A percentile compares a stretch with the other conserved stretches of the same genome.
These are phyloP conservation scores for Apteryx owenii DNA, from an alignment of 2,113 vertebrate species.

Conservation along the genomic window DNA sequence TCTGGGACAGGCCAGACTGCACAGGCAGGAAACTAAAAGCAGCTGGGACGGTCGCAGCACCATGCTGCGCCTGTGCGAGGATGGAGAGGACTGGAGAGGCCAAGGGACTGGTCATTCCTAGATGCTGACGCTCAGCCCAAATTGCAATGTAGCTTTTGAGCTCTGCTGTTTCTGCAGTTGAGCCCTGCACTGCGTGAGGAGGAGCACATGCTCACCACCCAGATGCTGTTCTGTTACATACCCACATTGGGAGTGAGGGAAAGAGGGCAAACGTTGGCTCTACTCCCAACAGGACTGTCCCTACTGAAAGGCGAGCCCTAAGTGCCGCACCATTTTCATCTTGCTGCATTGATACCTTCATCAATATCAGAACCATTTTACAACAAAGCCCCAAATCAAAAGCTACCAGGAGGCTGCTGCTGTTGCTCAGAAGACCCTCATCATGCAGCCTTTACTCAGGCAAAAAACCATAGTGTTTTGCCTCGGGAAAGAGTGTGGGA, in stretches of 20 bases:
- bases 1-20: neutral
- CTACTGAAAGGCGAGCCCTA: neutral
- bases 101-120: no score
- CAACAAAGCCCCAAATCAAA: neutral
- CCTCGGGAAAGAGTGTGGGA: neutral
- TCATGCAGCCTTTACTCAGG: neutral
- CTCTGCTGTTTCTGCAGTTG: no score
- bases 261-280: neutral
- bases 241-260: neutral
- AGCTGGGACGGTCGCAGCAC: no score
- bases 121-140: no score
- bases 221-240: neutral
- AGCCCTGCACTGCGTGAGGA: no score
- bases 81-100: no score
- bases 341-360: neutral
- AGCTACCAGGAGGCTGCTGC: neutral
- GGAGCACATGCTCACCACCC: neutral
- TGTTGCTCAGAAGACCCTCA: neutral
- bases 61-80: no score
- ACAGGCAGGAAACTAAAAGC: neutral
- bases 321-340: fast-evolving
- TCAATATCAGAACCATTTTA: neutral
- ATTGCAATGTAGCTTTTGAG: no score
- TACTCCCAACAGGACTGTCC: neutral
- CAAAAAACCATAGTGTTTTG: neutral